Evolutionary conservation across 2,113 vertebrate genomes (phyloP).

Genomic region (Bucco capensis): DNA sequence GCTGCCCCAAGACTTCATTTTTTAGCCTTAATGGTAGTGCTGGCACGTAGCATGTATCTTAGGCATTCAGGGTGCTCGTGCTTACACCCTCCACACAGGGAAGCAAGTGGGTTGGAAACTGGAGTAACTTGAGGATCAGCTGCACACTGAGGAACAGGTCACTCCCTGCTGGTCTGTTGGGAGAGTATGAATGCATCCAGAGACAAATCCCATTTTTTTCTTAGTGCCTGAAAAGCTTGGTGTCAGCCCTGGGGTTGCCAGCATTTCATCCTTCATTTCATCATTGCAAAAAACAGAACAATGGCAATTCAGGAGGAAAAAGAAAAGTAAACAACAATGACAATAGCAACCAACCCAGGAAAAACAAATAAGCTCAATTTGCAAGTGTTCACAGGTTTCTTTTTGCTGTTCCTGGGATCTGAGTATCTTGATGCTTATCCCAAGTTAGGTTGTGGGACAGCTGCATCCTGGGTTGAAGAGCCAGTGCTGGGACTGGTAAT

Average conservation of each 20-base stretch:
- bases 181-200: not conserved
- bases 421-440: not conserved
- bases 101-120: not conserved
- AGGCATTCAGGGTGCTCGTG: not conserved
- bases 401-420: not conserved
- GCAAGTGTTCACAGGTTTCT: not conserved
- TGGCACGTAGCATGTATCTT: not conserved
- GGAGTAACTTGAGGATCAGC: not conserved
- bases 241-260: not conserved
- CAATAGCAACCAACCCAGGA: not conserved
- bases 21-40: not conserved
- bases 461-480: not conserved
- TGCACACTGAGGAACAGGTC: fast-evolving
- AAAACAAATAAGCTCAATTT: not conserved
- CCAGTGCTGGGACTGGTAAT: not conserved
- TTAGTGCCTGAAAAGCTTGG: not conserved
- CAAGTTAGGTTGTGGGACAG: not conserved
- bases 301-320: not conserved
- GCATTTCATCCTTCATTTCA: not conserved
- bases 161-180: not conserved
- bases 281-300: not conserved
- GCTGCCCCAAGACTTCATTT: not conserved
- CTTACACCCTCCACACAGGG: not conserved
- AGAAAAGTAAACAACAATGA: not conserved
- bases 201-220: not conserved